These are phyloP conservation scores for Myotis brandtii DNA, from an alignment of 2,113 vertebrate species.

Conservation along the genomic window DNA sequence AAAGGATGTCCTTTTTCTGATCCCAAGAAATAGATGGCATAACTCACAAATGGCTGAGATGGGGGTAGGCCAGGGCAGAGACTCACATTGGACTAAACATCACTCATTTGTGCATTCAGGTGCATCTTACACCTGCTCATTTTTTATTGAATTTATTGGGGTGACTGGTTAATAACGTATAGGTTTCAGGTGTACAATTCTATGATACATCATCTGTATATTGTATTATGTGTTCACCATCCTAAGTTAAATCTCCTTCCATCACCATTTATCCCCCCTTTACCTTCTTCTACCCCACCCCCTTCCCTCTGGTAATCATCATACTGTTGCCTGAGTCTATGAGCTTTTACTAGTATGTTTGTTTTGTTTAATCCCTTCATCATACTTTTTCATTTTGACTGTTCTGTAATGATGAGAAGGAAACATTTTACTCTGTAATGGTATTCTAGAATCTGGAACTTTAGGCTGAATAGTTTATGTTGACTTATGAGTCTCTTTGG, in stretches of 20 bases:
- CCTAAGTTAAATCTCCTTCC: background rate
- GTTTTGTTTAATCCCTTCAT: background rate
- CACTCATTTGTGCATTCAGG: conserved; percentile 23
- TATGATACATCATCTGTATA: background rate
- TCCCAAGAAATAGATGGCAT: background rate
- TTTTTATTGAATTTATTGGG: background rate
- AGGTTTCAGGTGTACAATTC: background rate
- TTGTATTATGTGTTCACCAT: background rate
- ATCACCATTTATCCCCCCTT: background rate
- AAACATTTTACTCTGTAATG: background rate
- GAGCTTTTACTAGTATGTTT: background rate
- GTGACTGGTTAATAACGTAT: background rate
- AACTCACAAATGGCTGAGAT: background rate
- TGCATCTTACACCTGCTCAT: background rate
- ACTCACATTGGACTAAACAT: background rate
- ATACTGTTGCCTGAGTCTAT: background rate
- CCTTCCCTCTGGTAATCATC: background rate
- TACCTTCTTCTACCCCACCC: background rate
- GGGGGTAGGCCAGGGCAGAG: background rate
- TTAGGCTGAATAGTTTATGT: background rate
- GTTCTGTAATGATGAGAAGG: background rate
- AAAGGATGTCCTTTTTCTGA: background rate
- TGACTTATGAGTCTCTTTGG: conserved; percentile 49
- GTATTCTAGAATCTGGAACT: conserved; percentile 53
- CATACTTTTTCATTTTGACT: background rate